A percentile compares a stretch with the other conserved stretches of the same genome.
These are phyloP conservation scores for Emydocephalus ijimae DNA, from an alignment of 2,113 vertebrate genomes.

Conservation along the genomic window DNA sequence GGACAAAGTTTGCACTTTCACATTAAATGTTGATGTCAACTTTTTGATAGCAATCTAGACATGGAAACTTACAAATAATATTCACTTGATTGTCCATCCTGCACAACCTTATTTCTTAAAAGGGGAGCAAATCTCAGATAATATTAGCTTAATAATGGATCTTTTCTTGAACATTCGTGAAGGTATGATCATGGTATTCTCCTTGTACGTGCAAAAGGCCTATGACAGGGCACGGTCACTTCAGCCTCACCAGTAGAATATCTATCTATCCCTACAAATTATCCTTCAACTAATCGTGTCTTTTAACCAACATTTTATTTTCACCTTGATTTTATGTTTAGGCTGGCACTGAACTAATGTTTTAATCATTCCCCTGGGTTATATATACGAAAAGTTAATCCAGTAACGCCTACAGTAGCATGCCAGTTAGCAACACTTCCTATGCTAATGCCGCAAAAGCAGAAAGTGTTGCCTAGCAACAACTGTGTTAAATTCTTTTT, in stretches of 20 bases:
- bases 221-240: neutral
- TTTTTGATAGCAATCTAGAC: neutral
- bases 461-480: neutral
- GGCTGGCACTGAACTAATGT: neutral
- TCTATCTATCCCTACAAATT: neutral
- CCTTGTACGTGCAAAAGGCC: neutral
- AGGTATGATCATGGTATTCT: neutral
- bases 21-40: neutral
- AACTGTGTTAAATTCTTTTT: neutral
- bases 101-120: neutral
- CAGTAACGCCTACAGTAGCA: neutral
- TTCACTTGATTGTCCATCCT: neutral
- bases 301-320: neutral
- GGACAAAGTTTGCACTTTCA: neutral
- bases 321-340: neutral
- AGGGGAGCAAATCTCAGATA: neutral
- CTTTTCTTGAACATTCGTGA: neutral
- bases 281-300: neutral
- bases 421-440: neutral
- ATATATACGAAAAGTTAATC: neutral
- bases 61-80: neutral
- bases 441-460: neutral
- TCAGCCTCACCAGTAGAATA: neutral
- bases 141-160: neutral
- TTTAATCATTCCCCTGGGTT: neutral